Conservation (phyloP, 1,140 invertebrate species). For the Atta cephalotes region DNA sequence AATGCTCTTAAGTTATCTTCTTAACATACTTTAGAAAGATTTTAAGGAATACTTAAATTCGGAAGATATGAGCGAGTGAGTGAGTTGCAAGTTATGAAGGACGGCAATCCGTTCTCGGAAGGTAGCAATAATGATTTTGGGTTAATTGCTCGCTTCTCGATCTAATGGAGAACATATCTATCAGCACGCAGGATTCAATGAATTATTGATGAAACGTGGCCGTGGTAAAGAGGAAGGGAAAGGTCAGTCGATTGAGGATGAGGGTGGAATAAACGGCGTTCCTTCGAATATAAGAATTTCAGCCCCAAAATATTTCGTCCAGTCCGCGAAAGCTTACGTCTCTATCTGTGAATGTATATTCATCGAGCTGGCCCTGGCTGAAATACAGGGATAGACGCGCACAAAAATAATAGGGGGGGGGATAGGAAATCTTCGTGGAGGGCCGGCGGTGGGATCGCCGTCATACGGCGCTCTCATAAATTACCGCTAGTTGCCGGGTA, state of each 20-base stretch:
- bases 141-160: slow-evolving; percentile 59
- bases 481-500: slow-evolving; percentile 81
- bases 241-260: slow-evolving; percentile 49
- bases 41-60: neutral
- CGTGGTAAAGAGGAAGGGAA: neutral
- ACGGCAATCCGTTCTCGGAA: slow-evolving; percentile 43
- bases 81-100: slow-evolving; percentile 51
- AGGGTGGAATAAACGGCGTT: slow-evolving; percentile 64
- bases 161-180: slow-evolving; percentile 64
- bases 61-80: neutral
- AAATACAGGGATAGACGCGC: neutral
- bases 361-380: slow-evolving; percentile 31
- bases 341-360: slow-evolving; percentile 72
- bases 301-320: slow-evolving; percentile 13
- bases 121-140: slow-evolving; percentile 56
- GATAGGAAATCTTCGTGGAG: slow-evolving; percentile 64
- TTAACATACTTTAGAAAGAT: neutral
- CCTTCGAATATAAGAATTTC: slow-evolving; percentile 15
- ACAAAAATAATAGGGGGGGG: neutral
- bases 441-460: slow-evolving; percentile 53
- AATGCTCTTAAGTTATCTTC: neutral
- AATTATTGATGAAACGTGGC: slow-evolving; percentile 69
- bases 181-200: slow-evolving; percentile 53
- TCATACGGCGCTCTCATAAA: slow-evolving; percentile 80
- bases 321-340: slow-evolving; percentile 65